These are phyloP conservation scores for Poeciliopsis prolifica DNA, from an alignment of 2,113 vertebrate genomes.

Conservation along the genomic window DNA sequence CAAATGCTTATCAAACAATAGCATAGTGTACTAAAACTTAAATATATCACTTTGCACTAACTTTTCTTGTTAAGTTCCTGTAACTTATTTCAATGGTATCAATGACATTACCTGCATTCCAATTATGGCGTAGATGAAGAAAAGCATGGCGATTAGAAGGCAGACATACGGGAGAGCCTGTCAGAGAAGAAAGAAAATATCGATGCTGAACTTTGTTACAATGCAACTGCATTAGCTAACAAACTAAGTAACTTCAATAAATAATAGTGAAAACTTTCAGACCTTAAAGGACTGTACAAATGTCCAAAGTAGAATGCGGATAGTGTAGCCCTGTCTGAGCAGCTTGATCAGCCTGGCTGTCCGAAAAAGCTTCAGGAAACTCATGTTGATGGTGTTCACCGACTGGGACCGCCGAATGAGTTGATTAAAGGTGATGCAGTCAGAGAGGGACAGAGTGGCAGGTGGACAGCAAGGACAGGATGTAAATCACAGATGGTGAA, in stretches of 20 bases:
- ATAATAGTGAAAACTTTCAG: conserved; percentile 41
- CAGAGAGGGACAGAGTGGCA: conserved; percentile 33
- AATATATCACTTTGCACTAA: neutral
- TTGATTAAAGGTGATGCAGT: conserved; percentile 39
- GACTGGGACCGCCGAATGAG: conserved; percentile 60
- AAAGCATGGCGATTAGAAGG: conserved; percentile 98
- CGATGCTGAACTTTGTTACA: neutral
- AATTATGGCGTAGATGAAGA: conserved; percentile 99
- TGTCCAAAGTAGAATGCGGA: conserved; percentile 97
- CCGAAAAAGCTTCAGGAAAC: conserved; percentile 97
- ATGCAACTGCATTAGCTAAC: neutral
- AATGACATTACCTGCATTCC: conserved; percentile 92
- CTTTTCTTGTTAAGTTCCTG: neutral
- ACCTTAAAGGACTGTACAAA: conserved; percentile 99
- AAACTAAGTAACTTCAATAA: conserved; percentile 4
- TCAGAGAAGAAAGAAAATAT: conserved; percentile 22
- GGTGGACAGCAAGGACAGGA: conserved; percentile 47
- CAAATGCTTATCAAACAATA: neutral
- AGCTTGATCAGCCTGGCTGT: conserved; percentile 96
- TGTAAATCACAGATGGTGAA: conserved; percentile 67
- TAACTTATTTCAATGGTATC: neutral
- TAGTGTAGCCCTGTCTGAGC: conserved; percentile 96
- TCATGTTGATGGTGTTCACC: conserved; percentile 97
- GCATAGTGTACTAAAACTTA: neutral
- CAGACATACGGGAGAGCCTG: conserved; percentile 98